phyloP scores from a whole-genome alignment of 2,888 invertebrate species.

The Daptonema setosum region DNA sequence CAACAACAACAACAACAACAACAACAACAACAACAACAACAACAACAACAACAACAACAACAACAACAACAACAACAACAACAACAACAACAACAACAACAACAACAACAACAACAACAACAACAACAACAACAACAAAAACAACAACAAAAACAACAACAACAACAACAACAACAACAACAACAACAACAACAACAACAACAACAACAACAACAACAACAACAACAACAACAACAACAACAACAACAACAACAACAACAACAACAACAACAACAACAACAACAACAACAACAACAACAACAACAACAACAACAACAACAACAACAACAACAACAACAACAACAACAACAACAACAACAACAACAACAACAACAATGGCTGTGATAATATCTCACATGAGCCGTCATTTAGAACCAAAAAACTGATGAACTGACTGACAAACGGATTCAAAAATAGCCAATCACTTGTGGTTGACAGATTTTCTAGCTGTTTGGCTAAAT shows the following conservation, averaged over 20 bases:
- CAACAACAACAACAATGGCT: neutral
- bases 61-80: neutral
- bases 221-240: neutral
- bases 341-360: neutral
- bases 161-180: too few relatives aligned
- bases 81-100: neutral
- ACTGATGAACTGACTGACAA: too few relatives aligned
- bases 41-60: neutral
- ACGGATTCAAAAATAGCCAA: too few relatives aligned
- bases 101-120: neutral
- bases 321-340: neutral
- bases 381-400: too few relatives aligned
- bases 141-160: too few relatives aligned
- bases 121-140: too few relatives aligned
- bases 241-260: neutral
- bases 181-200: neutral
- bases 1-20: neutral
- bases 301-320: neutral
- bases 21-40: neutral
- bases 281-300: neutral
- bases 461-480: too few relatives aligned
- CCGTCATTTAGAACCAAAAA: too few relatives aligned
- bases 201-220: neutral
- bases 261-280: neutral
- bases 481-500: too few relatives aligned